Evolutionary conservation across 64 coral and sea anemone species (phyloP), one percentile per base, ranked within the genome.

Genomic region (Stichodactyla helianthus): DNA sequence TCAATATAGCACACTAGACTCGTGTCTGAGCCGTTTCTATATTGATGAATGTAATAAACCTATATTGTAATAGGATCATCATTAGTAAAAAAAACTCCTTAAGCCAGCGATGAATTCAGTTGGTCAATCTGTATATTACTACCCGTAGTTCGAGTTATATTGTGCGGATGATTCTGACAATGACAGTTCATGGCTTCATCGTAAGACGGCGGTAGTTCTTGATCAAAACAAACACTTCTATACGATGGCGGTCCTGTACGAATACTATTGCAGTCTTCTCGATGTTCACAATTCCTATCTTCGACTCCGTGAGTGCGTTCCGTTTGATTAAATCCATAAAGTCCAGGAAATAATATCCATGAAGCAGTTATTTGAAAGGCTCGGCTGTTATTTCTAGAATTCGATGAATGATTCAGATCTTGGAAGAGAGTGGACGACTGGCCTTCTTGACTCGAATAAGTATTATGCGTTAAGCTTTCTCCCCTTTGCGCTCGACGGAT

Each of bases 221-320:
- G 83, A 23, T 84, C 83, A 26, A 84, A 84, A 63, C 83, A 84
- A n/a, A 84, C 83, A 84, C 83, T 84, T 27, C 59, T 16, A 16
- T 84, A 84, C 56, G 83, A 84, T 28, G 83, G 83, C 25, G 83
- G 83, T 23, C 53, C 23, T 15, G 78, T 52, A 81, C 52, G 27
- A 74, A 10, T 26, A 9, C 68, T 81, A 81, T 22, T 81, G 20
- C 78, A 81, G 20, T 81, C 78, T 81, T 81, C 78, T 81, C 53
- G 51, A 19, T 81, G 51, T 19, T 81, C 78, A 20, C 68, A 31
- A 31, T 74, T 31, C 31, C 68, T 74, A 8, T 74, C 68, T 74
- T 74, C 23, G 10, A 13, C 68, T 74, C 68, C 68, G n/a, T 74
- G 68, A 74, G 50, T 81, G 19, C 78, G 78, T n/a, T 50, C 56